Evolutionary conservation across 2,797 vertebrate genomes (phyloP), one percentile per base, ranked within the genome.

Genomic region (Alcedo atthis): DNA sequence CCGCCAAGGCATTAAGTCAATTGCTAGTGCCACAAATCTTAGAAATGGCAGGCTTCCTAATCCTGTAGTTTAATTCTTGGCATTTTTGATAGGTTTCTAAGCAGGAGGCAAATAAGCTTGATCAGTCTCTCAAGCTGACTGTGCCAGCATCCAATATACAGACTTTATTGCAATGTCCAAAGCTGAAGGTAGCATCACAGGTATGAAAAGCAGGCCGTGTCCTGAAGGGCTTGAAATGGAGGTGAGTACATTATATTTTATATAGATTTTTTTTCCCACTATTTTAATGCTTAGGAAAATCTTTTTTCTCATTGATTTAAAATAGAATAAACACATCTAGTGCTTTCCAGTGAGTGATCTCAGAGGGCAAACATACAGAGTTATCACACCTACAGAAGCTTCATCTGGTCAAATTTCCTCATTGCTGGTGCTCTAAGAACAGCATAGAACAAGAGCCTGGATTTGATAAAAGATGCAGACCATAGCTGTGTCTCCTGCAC

Each of bases 31-130:
- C 51, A 82, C 69, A 88, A 59, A 93, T 92, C 85, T 75, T 87
- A 73, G 79, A 87, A 73, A 85, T 79, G 80, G 70, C 75, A 88
- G 55, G 49, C 35, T 88, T 95, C 80, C 92, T 95, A 93, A 96
- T 94, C 75, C 68, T 16, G 49, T 58, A 62, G 35, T 82, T 96
- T 92, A 90, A 88, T 80, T 92, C 87, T 75, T 95, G 90, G 91
- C 75, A 37, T 37, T 85, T 94, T 90, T 48, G 30, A 69, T 53
- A 37, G 28, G n/a, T 73, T 92, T 92, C 79, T 87, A 63, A 81
- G 58, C 7, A 1, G 61, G 70, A 91, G 64, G 77, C 35, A 86
- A 94, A 85, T 73, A 80, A 93, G 37, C 74, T 87, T 78, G 82
- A 84, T 93, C 73, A 78, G 45, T 49, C 30, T 63, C 92, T 75